Base-by-base conservation (phyloP, 64 coral and sea anemone species). In the Porites lutea region DNA sequence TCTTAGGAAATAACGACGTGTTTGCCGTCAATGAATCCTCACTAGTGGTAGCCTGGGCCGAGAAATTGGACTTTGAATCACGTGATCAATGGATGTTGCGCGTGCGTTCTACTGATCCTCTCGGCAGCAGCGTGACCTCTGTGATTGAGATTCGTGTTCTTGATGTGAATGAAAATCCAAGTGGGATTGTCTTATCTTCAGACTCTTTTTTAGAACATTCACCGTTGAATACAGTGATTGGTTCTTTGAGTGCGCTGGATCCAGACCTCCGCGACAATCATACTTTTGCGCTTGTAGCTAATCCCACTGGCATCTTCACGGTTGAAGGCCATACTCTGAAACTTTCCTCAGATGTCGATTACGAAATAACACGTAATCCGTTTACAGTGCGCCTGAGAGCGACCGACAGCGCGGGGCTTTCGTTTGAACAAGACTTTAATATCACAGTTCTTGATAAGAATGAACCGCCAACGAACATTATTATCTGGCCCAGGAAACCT, bases 131-230 rank as follows among this genome's bases (percentile, higher is more conserved):
- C 18, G 70, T 96, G 45, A 96, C 70, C 51, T 96, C 94, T 53
- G 61, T 23, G 5, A n/a, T 96, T 69, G 67, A 57, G 14, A 82
- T 96, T 78, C 90, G 77, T 70, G 62, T 96, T 59, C 69, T 51
- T 20, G 90, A 96, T 62, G 79, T 96, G 2, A 96, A 96, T 83
- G 94, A 96, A 85, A 82, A 86, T 4, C 94, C 94, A 59, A 80
- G 45, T 20, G 51, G 75, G 61, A 96, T 96, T 74, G 18, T 78
- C n/a, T 5, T 96, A 21, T 96, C 94, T 54, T 83, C 90, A 12
- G 50, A 73, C 85, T 83, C 90, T 51, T 77, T 96, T 19, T 18
- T 90, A 5, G 94, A 96, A 79, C 86, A 96, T 89, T 78, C 94
- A 50, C 77, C 77, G 18, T 22, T 92, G 9, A 84, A 83, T n/a